A percentile compares a stretch with the other conserved stretches of the same genome.
phyloP scores from a whole-genome alignment of 30 jellyfish, hydroid and myxozoan genomes.

The Aurelia sp. region DNA sequence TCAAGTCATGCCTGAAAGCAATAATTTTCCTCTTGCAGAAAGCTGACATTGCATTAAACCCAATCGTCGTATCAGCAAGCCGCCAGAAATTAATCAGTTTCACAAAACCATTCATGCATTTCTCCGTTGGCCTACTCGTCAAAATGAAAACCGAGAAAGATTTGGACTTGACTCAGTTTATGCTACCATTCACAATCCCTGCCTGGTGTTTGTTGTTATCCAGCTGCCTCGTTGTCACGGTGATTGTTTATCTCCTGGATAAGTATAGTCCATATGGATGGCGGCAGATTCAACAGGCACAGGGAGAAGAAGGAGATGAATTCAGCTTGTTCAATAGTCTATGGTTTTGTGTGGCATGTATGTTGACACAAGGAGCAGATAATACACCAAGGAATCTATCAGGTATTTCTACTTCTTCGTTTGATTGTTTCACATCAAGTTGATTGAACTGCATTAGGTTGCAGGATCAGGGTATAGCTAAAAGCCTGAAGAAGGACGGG shows the following conservation, averaged over 20 bases:
- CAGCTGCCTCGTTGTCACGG: conserved; percentile 55
- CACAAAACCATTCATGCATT: conserved; percentile 73
- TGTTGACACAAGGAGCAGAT: conserved; percentile 70
- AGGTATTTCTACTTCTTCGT: conserved; percentile 3
- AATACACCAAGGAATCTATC: conserved; percentile 61
- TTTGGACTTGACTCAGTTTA: conserved; percentile 43
- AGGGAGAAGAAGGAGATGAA: conserved; percentile 73
- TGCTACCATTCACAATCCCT: conserved; percentile 63
- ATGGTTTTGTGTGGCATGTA: conserved; percentile 68
- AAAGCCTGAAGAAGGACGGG: too few species aligned
- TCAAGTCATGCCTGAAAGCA: too few species aligned
- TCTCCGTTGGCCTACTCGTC: conserved; percentile 61
- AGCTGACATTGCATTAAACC: conserved; percentile 55
- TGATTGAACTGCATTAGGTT: too few species aligned
- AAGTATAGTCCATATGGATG: conserved; percentile 70
- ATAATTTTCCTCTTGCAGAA: background rate
- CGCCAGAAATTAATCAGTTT: conserved; percentile 40
- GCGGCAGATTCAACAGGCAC: conserved; percentile 65
- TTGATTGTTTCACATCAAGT: too few species aligned
- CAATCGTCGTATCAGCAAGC: conserved; percentile 56
- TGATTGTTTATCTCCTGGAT: conserved; percentile 33
- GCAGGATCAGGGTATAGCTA: too few species aligned
- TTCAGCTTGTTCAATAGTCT: conserved; percentile 54
- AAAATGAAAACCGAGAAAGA: conserved; percentile 37
- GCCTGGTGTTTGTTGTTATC: conserved; percentile 59